Base-by-base conservation (phyloP, 2,888 invertebrate genomes). In the Tetragonula carbonaria region DNA sequence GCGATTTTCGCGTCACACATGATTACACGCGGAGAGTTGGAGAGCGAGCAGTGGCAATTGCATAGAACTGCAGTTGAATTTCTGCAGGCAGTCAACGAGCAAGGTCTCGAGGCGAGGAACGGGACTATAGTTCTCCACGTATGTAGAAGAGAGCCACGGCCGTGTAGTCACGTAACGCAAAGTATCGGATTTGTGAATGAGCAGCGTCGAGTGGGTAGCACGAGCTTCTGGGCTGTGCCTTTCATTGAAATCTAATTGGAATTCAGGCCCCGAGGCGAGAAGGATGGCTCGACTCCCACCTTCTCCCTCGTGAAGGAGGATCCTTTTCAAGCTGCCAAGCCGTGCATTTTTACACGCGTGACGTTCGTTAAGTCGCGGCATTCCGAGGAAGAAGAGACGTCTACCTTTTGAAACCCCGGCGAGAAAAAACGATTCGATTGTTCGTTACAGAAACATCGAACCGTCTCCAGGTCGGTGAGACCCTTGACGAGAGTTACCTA, bases 191-290 rank as follows among this genome's bases (percentile, higher is more conserved):
- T 92, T 91, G 91, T 92, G 92, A 92, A 92, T 92, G 92, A 91
- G 90, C 89, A 84, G 85, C 81, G 86, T 73, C 85, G 87, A 78
- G 88, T 87, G 86, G 89, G 85, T 89, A 87, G 86, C 88, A 86
- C 87, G 91, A 83, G 91, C 86, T 88, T 82, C 86, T 87, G 88
- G 80, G 86, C 87, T 88, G 84, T 88, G 89, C 90, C 92, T 93
- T 92, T 91, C 92, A 91, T 93, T 92, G 91, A 91, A 93, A 92
- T 86, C 91, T 91, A 88, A 92, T 93, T 92, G 90, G 87, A 90
- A 92, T 93, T 90, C 92, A 91, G 80, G 80, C 80, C 88, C 87
- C 84, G 87, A 87, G 84, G 85, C 87, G 83, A 89, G 81, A 80
- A 87, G 90, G 90, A 91, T 91, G 88, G 84, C 81, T 88, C 87